phyloP scores from a whole-genome alignment of 2,113 vertebrate genomes.

The Microcebus murinus region DNA sequence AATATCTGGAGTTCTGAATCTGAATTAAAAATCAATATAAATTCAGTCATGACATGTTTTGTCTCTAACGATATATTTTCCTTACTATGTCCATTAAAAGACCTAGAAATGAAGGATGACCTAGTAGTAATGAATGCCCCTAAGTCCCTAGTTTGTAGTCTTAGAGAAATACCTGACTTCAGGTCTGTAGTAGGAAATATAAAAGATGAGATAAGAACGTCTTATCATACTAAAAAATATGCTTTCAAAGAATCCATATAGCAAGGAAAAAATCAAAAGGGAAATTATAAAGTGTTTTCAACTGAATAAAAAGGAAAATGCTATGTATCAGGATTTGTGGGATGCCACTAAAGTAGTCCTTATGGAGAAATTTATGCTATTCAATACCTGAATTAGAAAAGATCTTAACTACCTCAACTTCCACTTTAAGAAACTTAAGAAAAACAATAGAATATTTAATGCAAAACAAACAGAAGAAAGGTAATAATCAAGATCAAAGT shows the following conservation, averaged over 20 bases:
- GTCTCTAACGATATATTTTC: neutral
- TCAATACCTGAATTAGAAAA: neutral
- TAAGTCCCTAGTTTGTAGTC: neutral
- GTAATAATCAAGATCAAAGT: neutral
- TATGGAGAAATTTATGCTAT: neutral
- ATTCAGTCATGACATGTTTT: neutral
- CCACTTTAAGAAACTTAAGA: neutral
- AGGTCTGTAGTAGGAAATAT: neutral
- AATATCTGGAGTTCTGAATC: neutral
- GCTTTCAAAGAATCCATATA: neutral
- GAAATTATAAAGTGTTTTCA: neutral
- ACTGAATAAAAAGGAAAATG: neutral
- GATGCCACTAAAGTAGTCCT: neutral
- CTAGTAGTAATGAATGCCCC: neutral
- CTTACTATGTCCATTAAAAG: neutral
- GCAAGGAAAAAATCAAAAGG: constrained; percentile 9
- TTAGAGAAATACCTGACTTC: constrained; percentile 9
- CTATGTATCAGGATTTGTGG: neutral
- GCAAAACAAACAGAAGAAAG: neutral
- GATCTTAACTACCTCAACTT: neutral
- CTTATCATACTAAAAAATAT: neutral
- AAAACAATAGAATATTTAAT: neutral
- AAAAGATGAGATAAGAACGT: neutral
- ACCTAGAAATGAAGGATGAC: neutral
- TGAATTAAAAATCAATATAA: neutral